Percentiles rank a stretch among this genome's conserved stretches.
Conservation (phyloP, 2,113 vertebrate species). For the Zosterops lateralis region DNA sequence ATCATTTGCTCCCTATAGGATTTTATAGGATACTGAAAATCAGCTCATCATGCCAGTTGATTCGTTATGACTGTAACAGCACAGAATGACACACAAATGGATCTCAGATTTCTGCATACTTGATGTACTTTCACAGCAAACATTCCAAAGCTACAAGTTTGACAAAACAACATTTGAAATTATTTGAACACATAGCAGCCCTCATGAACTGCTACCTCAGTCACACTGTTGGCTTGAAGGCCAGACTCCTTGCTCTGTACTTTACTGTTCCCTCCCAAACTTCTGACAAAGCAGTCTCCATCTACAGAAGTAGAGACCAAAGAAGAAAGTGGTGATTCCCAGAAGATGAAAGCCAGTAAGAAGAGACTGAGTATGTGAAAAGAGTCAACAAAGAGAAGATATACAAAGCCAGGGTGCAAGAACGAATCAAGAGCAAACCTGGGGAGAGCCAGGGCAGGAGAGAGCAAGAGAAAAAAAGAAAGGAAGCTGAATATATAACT, state of each 20-base stretch:
- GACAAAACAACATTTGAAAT: background rate
- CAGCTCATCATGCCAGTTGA: background rate
- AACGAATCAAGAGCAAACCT: background rate
- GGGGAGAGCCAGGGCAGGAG: background rate
- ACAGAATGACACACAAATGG: background rate
- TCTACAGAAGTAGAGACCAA: background rate
- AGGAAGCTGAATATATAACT: background rate
- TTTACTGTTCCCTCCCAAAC: background rate
- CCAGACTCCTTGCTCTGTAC: background rate
- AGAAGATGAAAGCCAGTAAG: background rate
- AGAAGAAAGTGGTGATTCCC: background rate
- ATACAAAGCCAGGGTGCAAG: background rate
- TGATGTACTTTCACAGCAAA: background rate
- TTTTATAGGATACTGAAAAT: background rate
- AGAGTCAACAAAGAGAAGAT: background rate
- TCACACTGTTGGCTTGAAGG: background rate
- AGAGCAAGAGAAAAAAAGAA: background rate
- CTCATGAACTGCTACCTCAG: background rate
- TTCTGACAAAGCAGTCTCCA: background rate
- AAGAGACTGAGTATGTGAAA: background rate
- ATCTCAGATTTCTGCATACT: background rate
- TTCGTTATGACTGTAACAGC: background rate
- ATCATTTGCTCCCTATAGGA: background rate
- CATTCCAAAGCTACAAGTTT: background rate
- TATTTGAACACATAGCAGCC: fast-evolving